Conservation (phyloP, 2,888 invertebrate species). For the Cosmia pyralina region DNA sequence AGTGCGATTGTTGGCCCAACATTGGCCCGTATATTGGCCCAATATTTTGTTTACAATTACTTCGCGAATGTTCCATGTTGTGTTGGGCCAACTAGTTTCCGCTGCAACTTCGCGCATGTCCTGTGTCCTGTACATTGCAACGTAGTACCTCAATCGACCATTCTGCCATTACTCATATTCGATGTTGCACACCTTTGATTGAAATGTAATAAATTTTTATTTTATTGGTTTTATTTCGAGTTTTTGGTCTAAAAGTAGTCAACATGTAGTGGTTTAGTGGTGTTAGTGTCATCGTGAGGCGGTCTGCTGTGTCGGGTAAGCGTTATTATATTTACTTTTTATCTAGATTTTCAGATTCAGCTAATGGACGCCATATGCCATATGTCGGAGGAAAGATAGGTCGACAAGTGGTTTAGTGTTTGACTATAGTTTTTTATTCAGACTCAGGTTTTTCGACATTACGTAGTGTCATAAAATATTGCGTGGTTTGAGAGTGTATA, state of each 20-base stretch:
- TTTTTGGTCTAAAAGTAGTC: not conserved
- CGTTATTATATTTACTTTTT: not conserved
- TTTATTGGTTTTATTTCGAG: constrained; percentile 4
- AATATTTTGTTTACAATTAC: constrained; percentile 16
- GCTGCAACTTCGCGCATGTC: constrained; percentile 51
- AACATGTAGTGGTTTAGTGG: constrained; percentile 30
- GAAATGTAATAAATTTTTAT: constrained; percentile 1
- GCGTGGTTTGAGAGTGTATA: not conserved
- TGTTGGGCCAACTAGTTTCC: constrained; percentile 33
- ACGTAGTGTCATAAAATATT: not conserved
- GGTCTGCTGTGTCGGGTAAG: constrained; percentile 32
- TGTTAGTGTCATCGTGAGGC: constrained; percentile 2
- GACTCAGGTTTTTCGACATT: not conserved
- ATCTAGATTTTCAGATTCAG: not conserved
- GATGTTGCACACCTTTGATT: constrained; percentile 28
- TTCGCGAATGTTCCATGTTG: constrained; percentile 29
- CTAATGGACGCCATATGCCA: not conserved
- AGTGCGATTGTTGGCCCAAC: constrained; percentile 1
- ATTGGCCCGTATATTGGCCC: not conserved
- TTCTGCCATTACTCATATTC: constrained; percentile 37
- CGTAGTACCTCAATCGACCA: constrained; percentile 22
- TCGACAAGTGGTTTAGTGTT: too few relatives aligned
- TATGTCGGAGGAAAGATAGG: not conserved
- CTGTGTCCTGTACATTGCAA: constrained; percentile 37
- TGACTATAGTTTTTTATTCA: not conserved